Evolutionary conservation across 2,797 vertebrate genomes (phyloP).

Genomic region (Falco novaeseelandiae): DNA sequence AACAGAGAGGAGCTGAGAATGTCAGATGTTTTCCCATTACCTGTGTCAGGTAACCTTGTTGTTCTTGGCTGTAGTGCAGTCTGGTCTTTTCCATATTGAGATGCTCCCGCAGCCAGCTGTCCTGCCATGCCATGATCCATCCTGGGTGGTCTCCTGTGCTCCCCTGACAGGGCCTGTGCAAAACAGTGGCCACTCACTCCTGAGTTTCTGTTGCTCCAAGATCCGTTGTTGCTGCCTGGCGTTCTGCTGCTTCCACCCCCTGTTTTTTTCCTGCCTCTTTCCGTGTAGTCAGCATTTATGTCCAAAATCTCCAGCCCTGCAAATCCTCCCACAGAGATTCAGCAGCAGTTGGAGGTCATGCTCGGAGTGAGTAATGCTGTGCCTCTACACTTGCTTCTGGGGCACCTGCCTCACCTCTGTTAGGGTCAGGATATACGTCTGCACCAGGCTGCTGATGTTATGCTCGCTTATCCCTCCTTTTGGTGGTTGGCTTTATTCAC

Average conservation of each 20-base stretch:
- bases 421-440: too few relatives aligned
- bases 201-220: not conserved
- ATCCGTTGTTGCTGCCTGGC: fast-evolving
- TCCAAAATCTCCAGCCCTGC: not conserved
- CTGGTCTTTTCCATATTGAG: not conserved
- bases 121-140: fast-evolving
- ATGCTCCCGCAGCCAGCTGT: fast-evolving
- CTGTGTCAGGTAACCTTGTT: not conserved
- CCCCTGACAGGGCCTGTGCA: not conserved
- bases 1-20: not conserved
- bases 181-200: not conserved
- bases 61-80: not conserved
- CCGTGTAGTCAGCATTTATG: fast-evolving
- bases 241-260: not conserved
- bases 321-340: not conserved
- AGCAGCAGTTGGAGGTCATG: not conserved
- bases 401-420: not conserved
- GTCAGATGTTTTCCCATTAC: not conserved
- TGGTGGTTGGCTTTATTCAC: not conserved
- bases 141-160: not conserved
- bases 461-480: not conserved
- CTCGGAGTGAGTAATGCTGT: not conserved
- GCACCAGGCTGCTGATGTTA: not conserved
- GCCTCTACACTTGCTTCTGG: fast-evolving
- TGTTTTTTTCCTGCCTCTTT: not conserved